A percentile compares a stretch with the other conserved stretches of the same genome.
phyloP scores from a whole-genome alignment of 2,888 invertebrate genomes.

The Allygus modestus region DNA sequence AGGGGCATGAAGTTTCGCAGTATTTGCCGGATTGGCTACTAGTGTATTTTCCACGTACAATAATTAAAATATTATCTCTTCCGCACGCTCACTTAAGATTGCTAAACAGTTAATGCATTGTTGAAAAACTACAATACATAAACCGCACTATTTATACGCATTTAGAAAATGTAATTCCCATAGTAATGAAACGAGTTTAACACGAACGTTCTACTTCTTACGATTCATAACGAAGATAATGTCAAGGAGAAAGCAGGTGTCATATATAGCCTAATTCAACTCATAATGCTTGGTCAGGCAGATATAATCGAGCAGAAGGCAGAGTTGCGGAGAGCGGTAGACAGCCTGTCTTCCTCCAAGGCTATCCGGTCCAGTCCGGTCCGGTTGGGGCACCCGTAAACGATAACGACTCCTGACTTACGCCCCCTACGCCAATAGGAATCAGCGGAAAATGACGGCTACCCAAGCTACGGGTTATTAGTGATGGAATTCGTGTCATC shows the following conservation, averaged over 20 bases:
- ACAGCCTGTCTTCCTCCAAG: constrained; percentile 35
- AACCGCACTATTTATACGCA: no score
- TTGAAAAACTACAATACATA: no score
- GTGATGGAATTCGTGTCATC: background rate
- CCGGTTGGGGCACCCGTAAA: background rate
- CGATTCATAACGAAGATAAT: background rate
- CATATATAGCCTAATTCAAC: constrained; percentile 4
- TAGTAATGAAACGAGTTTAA: no score
- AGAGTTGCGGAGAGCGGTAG: background rate
- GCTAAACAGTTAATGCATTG: no score
- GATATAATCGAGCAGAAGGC: constrained; percentile 5
- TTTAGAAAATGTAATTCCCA: no score
- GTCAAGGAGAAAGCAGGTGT: constrained; percentile 34
- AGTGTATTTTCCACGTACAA: no score
- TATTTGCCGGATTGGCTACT: no score
- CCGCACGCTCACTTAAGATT: no score
- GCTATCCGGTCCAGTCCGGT: background rate
- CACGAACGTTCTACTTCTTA: no score
- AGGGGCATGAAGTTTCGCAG: no score
- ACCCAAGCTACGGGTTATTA: background rate
- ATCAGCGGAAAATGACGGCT: background rate
- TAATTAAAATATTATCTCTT: no score
- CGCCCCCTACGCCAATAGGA: constrained; percentile 5
- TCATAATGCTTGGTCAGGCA: constrained; percentile 2
- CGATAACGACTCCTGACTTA: constrained; percentile 7